Conservation (phyloP, 2,797 vertebrate genomes). For the Falco peregrinus region DNA sequence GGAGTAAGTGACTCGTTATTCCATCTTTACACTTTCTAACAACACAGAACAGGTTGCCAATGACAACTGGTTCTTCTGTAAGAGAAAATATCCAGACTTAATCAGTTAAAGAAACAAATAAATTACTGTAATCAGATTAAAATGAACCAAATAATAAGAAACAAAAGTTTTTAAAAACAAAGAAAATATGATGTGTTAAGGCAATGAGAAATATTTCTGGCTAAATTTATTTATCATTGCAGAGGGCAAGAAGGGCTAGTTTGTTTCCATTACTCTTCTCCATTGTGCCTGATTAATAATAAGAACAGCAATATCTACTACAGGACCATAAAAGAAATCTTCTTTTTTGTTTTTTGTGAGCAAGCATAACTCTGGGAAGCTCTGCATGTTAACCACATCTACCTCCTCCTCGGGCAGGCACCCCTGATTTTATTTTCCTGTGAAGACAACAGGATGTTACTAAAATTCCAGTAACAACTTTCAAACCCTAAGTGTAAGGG, state of each 20-base stretch:
- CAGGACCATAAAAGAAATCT: neutral
- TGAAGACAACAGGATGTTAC: neutral
- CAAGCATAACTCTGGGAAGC: neutral
- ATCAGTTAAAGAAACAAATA: neutral
- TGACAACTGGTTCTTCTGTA: constrained; percentile 51
- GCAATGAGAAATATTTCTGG: neutral
- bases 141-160: neutral
- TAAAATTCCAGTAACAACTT: neutral
- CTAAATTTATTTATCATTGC: neutral
- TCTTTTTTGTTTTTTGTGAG: neutral
- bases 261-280: neutral
- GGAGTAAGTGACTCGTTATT: neutral
- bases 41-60: constrained; percentile 47
- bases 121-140: neutral
- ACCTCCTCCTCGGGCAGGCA: accelerated
- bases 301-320: neutral
- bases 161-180: neutral
- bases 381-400: neutral
- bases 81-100: neutral
- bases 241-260: neutral
- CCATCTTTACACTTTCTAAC: constrained; percentile 19
- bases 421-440: neutral
- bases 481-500: neutral
- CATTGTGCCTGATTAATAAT: neutral
- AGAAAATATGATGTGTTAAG: neutral